Evolutionary conservation across 2,113 vertebrate genomes (phyloP), one percentile per base, ranked within the genome.

Genomic region (Platysteira castanea): DNA sequence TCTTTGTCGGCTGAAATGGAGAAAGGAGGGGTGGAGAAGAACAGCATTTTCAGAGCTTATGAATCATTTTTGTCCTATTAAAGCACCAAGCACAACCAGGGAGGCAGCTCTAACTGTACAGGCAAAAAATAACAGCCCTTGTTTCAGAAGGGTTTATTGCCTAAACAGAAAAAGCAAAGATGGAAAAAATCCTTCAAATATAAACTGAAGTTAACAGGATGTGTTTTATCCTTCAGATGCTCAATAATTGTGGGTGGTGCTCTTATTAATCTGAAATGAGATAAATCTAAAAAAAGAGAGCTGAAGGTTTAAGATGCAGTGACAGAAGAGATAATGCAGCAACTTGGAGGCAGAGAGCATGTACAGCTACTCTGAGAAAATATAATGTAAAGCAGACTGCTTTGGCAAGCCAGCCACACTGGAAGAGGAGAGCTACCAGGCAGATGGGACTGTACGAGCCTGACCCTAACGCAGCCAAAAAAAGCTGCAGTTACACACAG

Each of bases 51-150:
- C 64, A 86, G 70, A 88, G 54, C 9, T 87, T 61, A 77, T 63
- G 83, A 90, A 92, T 93, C 30, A 65, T 73, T 92, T 90, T 73
- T 77, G 88, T 83, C 54, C 63, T 63, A 26, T 33, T 84, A 41
- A 64, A 78, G 44, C 65, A 79, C 33, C 57, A 75, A 21, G 39
- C 56, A 9, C 73, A 78, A 56, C 64, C 42, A 70, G 56, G 60
- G 87, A 89, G 59, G 64, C 78, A 39, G 54, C 31, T 30, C 50
- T 84, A 86, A 92, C 23, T 54, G 71, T 69, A 94, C 53, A 61
- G 26, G 11, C 22, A 8, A 90, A 84, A 89, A 74, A 49, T 11
- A 91, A 65, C 47, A 87, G 68, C 41, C 33, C 49, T 75, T 70
- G 37, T 87, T 79, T 37, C 7, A 59, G 23, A 42, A 61, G 41